A percentile compares a stretch with the other conserved stretches of the same genome.
These are phyloP conservation scores for Ophion ventricosus DNA, from an alignment of 2,888 invertebrate species.

Conservation along the genomic window DNA sequence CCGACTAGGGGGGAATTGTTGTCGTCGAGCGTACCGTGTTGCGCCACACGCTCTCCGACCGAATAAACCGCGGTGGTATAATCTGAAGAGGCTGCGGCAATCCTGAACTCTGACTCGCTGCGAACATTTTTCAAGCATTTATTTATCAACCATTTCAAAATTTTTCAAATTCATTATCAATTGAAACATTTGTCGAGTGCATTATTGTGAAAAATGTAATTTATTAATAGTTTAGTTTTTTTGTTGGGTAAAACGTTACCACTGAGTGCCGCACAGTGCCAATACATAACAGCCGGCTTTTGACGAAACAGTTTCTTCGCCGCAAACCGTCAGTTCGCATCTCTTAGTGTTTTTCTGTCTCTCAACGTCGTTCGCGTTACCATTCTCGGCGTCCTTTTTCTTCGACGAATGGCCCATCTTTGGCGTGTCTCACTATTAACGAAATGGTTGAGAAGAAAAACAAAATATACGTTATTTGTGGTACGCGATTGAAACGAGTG, in stretches of 20 bases:
- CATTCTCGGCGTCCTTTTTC: constrained; percentile 73
- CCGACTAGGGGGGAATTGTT: constrained; percentile 85
- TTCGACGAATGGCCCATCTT: constrained; percentile 75
- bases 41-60: constrained; percentile 81
- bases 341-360: constrained; percentile 55
- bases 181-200: not conserved
- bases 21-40: constrained; percentile 82
- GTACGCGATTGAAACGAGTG: not conserved
- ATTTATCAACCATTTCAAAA: not conserved
- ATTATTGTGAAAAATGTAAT: not conserved
- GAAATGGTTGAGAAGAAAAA: not conserved
- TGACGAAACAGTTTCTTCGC: constrained; percentile 85
- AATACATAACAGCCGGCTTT: constrained; percentile 86
- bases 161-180: not conserved
- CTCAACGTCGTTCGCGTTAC: constrained; percentile 14
- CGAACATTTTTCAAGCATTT: constrained; percentile 34
- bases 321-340: constrained; percentile 72
- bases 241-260: constrained; percentile 80
- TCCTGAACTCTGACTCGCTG: constrained; percentile 80
- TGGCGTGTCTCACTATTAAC: constrained; percentile 69
- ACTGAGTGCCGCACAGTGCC: constrained; percentile 85
- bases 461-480: not conserved
- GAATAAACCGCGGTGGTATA: constrained; percentile 84
- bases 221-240: not conserved
- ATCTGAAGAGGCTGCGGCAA: constrained; percentile 84